phyloP scores from a whole-genome alignment of 30 jellyfish, hydroid and myxozoan species.

The Chironex yamaguchii region DNA sequence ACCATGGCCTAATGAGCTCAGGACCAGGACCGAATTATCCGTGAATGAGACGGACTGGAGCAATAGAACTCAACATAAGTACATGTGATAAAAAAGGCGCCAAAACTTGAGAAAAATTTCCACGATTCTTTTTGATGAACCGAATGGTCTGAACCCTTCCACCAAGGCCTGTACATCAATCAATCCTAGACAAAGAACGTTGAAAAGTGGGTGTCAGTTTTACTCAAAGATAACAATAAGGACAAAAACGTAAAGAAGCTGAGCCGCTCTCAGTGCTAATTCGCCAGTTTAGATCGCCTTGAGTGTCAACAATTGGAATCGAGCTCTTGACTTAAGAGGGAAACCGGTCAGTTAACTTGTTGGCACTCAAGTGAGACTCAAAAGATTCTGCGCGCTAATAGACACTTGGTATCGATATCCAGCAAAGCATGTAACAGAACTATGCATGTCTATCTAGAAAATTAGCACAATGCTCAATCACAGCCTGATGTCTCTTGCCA shows the following conservation, averaged over 20 bases:
- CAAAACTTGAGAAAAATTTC: background rate
- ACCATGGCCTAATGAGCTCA: background rate
- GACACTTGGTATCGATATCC: background rate
- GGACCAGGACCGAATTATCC: background rate
- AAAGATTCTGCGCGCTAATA: background rate
- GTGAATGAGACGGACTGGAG: background rate
- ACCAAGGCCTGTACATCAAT: background rate
- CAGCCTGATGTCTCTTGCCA: too few species aligned
- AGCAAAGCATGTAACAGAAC: too few species aligned
- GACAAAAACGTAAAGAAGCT: background rate
- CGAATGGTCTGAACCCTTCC: background rate
- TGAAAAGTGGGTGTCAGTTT: conserved; percentile 1
- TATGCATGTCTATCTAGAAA: too few species aligned
- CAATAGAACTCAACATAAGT: background rate
- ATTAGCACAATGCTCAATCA: too few species aligned
- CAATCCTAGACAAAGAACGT: background rate
- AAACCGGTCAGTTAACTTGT: background rate
- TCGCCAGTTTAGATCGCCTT: background rate
- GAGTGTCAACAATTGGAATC: background rate
- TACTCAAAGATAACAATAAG: background rate
- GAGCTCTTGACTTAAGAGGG: background rate
- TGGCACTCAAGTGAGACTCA: background rate
- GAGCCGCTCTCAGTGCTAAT: background rate
- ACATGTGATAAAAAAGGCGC: background rate
- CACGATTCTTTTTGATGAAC: background rate